Evolutionary conservation across 2,113 vertebrate species (phyloP).

Genomic region (Austrofundulus limnaeus): DNA sequence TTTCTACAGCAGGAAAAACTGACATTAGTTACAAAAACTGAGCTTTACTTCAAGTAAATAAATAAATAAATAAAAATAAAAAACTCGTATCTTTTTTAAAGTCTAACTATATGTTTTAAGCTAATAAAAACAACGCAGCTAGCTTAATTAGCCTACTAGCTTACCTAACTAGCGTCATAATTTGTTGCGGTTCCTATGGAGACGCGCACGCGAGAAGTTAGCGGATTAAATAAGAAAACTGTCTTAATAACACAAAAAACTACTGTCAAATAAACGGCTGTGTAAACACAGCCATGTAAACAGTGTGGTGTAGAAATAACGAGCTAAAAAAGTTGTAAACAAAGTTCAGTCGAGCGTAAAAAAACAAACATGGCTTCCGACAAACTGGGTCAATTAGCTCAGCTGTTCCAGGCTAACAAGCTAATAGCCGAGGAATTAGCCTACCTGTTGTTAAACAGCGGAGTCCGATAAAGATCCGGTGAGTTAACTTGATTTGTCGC

Average conservation of each 20-base stretch:
- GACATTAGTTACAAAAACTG: too few species aligned
- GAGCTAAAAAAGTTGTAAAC: conserved; percentile 36
- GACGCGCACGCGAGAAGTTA: background rate
- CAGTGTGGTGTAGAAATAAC: background rate
- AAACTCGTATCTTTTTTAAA: too few species aligned
- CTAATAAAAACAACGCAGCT: too few species aligned
- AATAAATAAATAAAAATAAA: too few species aligned
- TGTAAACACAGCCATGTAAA: background rate
- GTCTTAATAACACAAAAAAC: background rate
- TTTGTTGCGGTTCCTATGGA: background rate
- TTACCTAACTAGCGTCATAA: too few species aligned
- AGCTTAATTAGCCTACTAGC: background rate
- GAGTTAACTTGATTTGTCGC: background rate
- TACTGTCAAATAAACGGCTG: too few species aligned
- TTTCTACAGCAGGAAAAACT: background rate
- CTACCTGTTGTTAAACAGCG: conserved; percentile 16
- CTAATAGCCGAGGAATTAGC: conserved; percentile 72
- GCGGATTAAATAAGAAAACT: background rate
- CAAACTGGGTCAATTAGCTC: conserved; percentile 66
- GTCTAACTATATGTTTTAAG: too few species aligned
- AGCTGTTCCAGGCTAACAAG: conserved; percentile 48
- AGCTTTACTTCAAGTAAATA: too few species aligned
- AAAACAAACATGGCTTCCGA: conserved; percentile 46
- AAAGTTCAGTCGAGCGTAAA: conserved; percentile 30
- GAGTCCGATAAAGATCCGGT: background rate